Percentiles rank a stretch among this genome's conserved stretches.
Conservation (phyloP, 2,113 vertebrate genomes). For the Cranoglanis bouderius region DNA sequence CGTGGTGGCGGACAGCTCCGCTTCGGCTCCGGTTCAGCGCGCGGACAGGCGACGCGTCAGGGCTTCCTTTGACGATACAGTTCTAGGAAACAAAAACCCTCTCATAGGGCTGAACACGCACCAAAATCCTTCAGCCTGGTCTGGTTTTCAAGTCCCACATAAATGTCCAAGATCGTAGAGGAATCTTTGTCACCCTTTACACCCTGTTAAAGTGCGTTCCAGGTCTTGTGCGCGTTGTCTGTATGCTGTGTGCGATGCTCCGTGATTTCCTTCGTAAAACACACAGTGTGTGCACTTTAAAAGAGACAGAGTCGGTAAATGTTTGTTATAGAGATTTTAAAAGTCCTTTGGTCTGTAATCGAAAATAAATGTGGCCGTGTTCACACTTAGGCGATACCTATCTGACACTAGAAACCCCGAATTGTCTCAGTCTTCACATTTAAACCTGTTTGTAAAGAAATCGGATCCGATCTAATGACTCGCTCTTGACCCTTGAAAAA, state of each 20-base stretch:
- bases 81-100: background rate
- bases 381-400: background rate
- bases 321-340: background rate
- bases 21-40: conserved; percentile 13
- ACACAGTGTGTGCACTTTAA: background rate
- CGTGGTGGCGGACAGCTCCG: conserved; percentile 28
- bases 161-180: background rate
- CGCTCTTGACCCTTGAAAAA: background rate
- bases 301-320: conserved; percentile 2
- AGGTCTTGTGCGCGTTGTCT: background rate
- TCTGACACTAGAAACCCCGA: background rate
- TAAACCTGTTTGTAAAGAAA: background rate
- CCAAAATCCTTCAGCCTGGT: background rate
- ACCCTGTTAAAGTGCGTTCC: background rate
- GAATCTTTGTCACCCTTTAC: background rate
- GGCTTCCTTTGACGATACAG: background rate
- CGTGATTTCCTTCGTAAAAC: background rate
- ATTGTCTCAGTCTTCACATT: background rate
- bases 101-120: background rate
- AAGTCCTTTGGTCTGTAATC: background rate
- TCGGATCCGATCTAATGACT: background rate
- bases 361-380: background rate
- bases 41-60: background rate
- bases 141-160: background rate
- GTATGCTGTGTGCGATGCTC: background rate